Evolutionary conservation across 2,797 vertebrate genomes (phyloP).

Genomic region (Diplodus sargus): DNA sequence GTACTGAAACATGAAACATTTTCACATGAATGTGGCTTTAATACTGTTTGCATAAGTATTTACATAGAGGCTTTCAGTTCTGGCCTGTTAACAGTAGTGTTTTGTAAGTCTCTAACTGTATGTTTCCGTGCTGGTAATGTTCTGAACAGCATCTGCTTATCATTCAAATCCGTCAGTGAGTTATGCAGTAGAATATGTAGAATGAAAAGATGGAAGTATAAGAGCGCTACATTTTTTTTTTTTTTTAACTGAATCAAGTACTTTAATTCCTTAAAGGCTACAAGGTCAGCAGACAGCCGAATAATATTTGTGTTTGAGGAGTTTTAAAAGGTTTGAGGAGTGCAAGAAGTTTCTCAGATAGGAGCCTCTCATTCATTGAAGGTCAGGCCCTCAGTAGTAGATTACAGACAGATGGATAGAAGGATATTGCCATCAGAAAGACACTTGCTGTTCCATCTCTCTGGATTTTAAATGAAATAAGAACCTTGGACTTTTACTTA

Average conservation of each 20-base stretch:
- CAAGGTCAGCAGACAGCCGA: neutral
- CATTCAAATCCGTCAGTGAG: neutral
- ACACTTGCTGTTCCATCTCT: too few species aligned
- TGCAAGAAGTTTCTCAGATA: neutral
- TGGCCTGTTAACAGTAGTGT: neutral
- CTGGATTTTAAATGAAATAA: too few species aligned
- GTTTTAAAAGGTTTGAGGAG: neutral
- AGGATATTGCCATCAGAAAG: too few species aligned
- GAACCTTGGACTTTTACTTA: too few species aligned
- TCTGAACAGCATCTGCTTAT: neutral
- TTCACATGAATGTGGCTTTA: conserved; percentile 12
- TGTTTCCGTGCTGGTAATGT: conserved; percentile 14
- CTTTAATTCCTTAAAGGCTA: neutral
- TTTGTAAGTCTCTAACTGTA: conserved; percentile 15
- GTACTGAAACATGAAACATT: conserved; percentile 21
- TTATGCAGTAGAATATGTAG: neutral
- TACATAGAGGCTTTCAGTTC: neutral
- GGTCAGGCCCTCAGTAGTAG: neutral
- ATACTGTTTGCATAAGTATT: neutral
- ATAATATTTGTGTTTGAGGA: neutral
- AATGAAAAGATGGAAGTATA: neutral
- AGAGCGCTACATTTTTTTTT: neutral
- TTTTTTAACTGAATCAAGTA: neutral
- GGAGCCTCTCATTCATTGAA: neutral
- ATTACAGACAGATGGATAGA: neutral